A percentile compares a stretch with the other conserved stretches of the same genome.
Conservation (phyloP, 2,113 vertebrate genomes). For the Ctenodactylus gundi region DNA sequence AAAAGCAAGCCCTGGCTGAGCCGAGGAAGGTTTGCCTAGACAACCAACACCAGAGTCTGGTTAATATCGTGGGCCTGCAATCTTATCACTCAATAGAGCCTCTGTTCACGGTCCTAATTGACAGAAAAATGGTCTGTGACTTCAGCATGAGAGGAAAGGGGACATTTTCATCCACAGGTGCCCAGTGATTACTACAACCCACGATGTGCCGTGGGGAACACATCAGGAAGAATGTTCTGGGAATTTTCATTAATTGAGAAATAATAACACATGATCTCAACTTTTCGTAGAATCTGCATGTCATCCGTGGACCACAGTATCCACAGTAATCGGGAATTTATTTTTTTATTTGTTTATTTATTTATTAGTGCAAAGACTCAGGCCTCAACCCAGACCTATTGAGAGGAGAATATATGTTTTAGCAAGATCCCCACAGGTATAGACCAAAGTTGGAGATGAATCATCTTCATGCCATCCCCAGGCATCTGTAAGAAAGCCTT, state of each 20-base stretch:
- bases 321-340: too few species aligned
- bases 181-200: neutral
- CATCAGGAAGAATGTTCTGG: neutral
- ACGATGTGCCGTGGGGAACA: neutral
- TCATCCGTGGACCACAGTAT: too few species aligned
- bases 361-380: neutral
- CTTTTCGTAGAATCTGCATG: too few species aligned
- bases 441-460: neutral
- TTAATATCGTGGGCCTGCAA: neutral
- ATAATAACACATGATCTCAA: neutral
- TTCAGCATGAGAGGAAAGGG: neutral
- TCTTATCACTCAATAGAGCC: conserved; percentile 28
- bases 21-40: neutral
- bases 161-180: neutral
- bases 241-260: neutral
- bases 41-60: neutral
- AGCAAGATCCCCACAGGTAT: neutral
- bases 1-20: neutral
- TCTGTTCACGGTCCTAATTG: neutral
- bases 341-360: too few species aligned
- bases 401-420: neutral
- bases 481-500: neutral
- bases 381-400: neutral
- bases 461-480: neutral
- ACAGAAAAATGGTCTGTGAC: neutral